Evolutionary conservation across 2,888 invertebrate species (phyloP).

Genomic region (Rhamnusium bicolor): DNA sequence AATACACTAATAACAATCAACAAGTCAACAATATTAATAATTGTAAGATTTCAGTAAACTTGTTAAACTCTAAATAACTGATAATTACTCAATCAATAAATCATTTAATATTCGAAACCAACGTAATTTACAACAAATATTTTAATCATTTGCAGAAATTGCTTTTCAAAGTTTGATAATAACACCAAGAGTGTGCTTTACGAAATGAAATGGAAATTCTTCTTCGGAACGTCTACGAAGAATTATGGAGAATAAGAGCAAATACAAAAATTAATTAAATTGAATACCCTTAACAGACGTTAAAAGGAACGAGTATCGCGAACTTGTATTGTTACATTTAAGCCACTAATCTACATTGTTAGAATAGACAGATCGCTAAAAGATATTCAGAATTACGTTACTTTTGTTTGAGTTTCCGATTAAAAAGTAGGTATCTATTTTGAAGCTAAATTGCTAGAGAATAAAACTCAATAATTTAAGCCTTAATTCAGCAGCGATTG

Average conservation of each 20-base stretch:
- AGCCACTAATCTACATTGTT: constrained; percentile 25
- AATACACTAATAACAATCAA: no score
- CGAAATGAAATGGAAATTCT: constrained; percentile 19
- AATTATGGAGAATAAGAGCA: constrained; percentile 30
- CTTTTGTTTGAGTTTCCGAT: constrained; percentile 32
- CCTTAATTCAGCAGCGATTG: no score
- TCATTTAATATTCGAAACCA: not conserved
- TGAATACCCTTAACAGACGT: constrained; percentile 25
- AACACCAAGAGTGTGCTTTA: not conserved
- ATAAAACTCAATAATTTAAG: no score
- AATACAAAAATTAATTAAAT: constrained; percentile 33
- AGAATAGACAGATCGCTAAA: constrained; percentile 23
- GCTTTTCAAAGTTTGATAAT: constrained; percentile 27
- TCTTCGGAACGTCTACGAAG: constrained; percentile 4
- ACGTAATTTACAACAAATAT: constrained; percentile 17
- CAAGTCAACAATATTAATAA: no score
- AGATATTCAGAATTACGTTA: constrained; percentile 21
- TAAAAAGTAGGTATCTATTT: constrained; percentile 10
- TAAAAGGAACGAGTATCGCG: constrained; percentile 6
- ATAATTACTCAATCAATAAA: not conserved
- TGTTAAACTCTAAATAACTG: no score
- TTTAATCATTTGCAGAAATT: constrained; percentile 20
- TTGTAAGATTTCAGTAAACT: no score
- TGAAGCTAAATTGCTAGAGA: no score
- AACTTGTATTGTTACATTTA: constrained; percentile 29